Evolutionary conservation across 1,140 invertebrate species (phyloP).

Genomic region (Doryteuthis pealeii): DNA sequence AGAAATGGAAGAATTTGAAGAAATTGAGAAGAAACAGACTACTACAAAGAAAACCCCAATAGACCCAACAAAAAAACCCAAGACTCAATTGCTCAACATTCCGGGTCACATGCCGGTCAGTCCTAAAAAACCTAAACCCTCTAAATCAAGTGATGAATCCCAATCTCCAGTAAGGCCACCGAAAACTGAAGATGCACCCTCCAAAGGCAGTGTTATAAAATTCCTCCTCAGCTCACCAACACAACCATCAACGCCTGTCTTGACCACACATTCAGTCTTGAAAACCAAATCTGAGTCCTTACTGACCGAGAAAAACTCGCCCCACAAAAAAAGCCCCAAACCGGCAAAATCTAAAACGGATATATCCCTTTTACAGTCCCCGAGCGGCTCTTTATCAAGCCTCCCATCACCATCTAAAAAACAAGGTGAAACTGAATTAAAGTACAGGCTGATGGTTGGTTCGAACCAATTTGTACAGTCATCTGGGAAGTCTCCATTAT

Average conservation of each 20-base stretch:
- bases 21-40: constrained; percentile 67
- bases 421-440: constrained; percentile 2
- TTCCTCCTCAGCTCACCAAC: constrained; percentile 42
- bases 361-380: not conserved
- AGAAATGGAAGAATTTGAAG: constrained; percentile 82
- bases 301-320: not conserved
- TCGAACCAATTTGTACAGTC: not conserved
- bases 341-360: not conserved
- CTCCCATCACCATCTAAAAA: not conserved
- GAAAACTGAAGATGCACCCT: constrained; percentile 14
- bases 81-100: not conserved
- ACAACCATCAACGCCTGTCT: constrained; percentile 23
- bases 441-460: constrained; percentile 12
- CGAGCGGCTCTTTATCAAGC: not conserved
- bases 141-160: constrained; percentile 18
- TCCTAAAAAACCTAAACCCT: constrained; percentile 19
- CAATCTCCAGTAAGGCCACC: not conserved
- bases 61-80: not conserved
- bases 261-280: not conserved
- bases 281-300: not conserved
- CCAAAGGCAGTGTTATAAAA: constrained; percentile 43
- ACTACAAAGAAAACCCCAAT: constrained; percentile 31
- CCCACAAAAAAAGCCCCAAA: not conserved
- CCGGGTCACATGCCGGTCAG: constrained; percentile 22
- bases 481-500: not conserved